Evolutionary conservation across 2,888 invertebrate species (phyloP), one percentile per base, ranked within the genome.

Genomic region (Caenorhabditis becei): DNA sequence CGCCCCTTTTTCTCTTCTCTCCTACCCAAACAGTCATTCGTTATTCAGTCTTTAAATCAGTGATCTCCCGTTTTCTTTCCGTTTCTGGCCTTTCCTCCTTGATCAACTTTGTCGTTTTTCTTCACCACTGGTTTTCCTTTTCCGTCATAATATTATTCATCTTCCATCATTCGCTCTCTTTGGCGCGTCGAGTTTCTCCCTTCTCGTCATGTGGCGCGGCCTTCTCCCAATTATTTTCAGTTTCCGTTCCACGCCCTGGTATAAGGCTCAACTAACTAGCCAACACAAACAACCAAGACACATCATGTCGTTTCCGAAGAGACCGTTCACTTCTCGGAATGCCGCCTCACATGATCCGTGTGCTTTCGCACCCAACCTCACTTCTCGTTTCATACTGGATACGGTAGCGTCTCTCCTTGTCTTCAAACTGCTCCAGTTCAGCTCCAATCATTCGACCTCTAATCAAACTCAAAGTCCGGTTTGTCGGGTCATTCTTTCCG

Each of bases 61-160:
- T 41, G 7, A 11, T 41, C 41, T 41, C 41, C 16, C 10, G 32
- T 10, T 32, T 10, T 32, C 32, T 32, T 32, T 32, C 18, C 47
- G 5, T 5, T 2, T 18, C 47, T 47, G 47, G 20, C 47, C 47
- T 47, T 20, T 47, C 47, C 10, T 8, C 16, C 20, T 44, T 44
- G 32, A 14, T 70, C 28, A 16, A 20, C 18, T 24, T 54, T n/a
- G n/a, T 63, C 18, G 26, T 1, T 49, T 54, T 63, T 47, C 56
- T 63, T 47, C 44, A 56, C 47, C 53, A 62, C 18, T 47, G 11
- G 32, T 63, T 24, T 49, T 47, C 26, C 47, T 41, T 63, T 74
- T 72, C 58, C 74, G 54, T 65, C 66, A 74, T 66, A 65, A 74
- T 74, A 74, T 59, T 74, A 74, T 65, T 56, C 65, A 20, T 58